These are phyloP conservation scores for Colletes collaris DNA, from an alignment of 2,888 invertebrate species.

Conservation along the genomic window DNA sequence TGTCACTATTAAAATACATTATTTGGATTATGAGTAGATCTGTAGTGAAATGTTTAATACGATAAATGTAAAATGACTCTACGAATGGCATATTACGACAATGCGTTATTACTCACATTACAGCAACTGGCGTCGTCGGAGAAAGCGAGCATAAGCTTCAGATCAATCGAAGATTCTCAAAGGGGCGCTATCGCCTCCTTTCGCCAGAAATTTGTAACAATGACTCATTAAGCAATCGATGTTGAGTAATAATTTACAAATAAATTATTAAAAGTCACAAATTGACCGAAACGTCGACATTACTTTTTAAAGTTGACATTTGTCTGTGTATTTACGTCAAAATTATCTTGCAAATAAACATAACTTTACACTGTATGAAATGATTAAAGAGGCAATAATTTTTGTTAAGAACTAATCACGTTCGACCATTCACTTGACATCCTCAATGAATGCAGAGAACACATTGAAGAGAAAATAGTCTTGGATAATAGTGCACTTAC, in stretches of 20 bases:
- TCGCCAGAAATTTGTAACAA: constrained; percentile 17
- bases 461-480: neutral
- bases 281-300: too few species aligned
- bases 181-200: constrained; percentile 26
- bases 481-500: neutral
- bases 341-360: too few species aligned
- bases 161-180: constrained; percentile 41
- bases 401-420: too few species aligned
- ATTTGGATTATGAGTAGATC: too few species aligned
- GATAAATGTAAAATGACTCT: neutral
- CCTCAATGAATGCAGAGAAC: neutral
- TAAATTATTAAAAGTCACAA: too few species aligned
- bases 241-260: neutral
- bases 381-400: too few species aligned
- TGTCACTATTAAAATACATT: too few species aligned
- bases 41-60: too few species aligned
- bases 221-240: neutral
- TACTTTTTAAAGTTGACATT: too few species aligned
- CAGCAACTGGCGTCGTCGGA: constrained; percentile 39
- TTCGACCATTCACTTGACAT: neutral
- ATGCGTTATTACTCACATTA: constrained; percentile 21
- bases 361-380: too few species aligned
- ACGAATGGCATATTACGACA: constrained; percentile 31
- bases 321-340: too few species aligned
- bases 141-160: constrained; percentile 53